A percentile compares a stretch with the other conserved stretches of the same genome.
Conservation (phyloP, 2,888 invertebrate genomes). For the Lepas anatifera region DNA sequence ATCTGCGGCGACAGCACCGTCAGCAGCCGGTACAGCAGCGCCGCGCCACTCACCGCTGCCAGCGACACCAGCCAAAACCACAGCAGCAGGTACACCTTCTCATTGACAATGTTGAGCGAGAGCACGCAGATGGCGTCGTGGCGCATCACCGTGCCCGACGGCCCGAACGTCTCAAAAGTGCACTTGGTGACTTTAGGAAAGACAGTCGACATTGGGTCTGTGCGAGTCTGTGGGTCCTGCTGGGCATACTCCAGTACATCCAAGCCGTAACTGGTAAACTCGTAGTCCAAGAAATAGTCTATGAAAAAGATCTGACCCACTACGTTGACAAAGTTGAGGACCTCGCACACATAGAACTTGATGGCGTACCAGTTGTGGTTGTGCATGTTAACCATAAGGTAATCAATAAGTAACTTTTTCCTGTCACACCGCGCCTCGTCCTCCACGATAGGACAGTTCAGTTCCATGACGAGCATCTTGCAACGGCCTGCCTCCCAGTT, state of each 20-base stretch:
- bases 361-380: slow-evolving; percentile 75
- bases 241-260: slow-evolving; percentile 48
- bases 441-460: slow-evolving; percentile 46
- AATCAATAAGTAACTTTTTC: slow-evolving; percentile 39
- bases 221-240: slow-evolving; percentile 34
- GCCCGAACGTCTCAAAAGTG: slow-evolving; percentile 79
- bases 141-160: slow-evolving; percentile 70
- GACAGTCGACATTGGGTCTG: slow-evolving; percentile 71
- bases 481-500: slow-evolving; percentile 83
- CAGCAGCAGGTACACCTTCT: slow-evolving; percentile 83
- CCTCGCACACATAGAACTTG: slow-evolving; percentile 74
- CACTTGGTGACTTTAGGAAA: slow-evolving; percentile 80
- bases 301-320: slow-evolving; percentile 65
- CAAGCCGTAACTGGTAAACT: slow-evolving; percentile 46
- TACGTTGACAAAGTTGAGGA: slow-evolving; percentile 38
- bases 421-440: slow-evolving; percentile 45
- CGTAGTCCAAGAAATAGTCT: slow-evolving; percentile 76
- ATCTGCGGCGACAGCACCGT: slow-evolving; percentile 31
- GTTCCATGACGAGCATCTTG: slow-evolving; percentile 73
- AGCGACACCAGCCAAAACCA: slow-evolving; percentile 86
- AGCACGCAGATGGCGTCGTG: slow-evolving; percentile 78
- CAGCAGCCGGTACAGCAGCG: slow-evolving; percentile 52
- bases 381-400: slow-evolving; percentile 63
- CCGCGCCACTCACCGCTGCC: slow-evolving; percentile 56
- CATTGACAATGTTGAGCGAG: slow-evolving; percentile 78